phyloP scores from a whole-genome alignment of 2,797 vertebrate genomes.

The Austrolebias charrua region DNA sequence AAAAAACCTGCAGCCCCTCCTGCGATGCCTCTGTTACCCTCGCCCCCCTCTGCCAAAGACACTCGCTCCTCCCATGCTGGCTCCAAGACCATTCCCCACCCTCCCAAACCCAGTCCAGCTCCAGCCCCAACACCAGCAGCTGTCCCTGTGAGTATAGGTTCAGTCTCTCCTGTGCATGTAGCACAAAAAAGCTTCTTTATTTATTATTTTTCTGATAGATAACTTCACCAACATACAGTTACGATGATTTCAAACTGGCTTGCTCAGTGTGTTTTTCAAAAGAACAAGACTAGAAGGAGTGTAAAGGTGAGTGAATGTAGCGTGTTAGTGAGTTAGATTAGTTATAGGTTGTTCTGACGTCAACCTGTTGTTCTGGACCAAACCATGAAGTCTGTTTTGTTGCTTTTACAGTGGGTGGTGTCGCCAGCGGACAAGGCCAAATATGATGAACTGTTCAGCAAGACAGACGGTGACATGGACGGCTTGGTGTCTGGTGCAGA shows the following conservation, averaged over 20 bases:
- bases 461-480: conserved; percentile 94
- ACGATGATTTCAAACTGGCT: conserved; percentile 72
- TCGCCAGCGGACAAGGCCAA: conserved; percentile 90
- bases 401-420: conserved; percentile 89
- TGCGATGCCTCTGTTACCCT: conserved; percentile 83
- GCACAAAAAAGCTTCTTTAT: conserved; percentile 14
- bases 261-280: conserved; percentile 66
- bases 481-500: conserved; percentile 95
- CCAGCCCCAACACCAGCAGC: conserved; percentile 71
- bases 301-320: conserved; percentile 46
- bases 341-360: neutral
- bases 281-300: conserved; percentile 45
- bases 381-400: neutral
- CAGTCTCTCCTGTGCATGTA: conserved; percentile 22
- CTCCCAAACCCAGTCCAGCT: conserved; percentile 75
- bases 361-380: neutral
- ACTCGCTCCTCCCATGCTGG: conserved; percentile 81
- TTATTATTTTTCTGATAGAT: conserved; percentile 13
- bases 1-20: conserved; percentile 84
- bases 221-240: conserved; percentile 14
- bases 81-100: conserved; percentile 84
- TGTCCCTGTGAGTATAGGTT: conserved; percentile 79
- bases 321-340: neutral
- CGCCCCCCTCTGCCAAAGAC: conserved; percentile 87
- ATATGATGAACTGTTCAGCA: conserved; percentile 93